Evolutionary conservation across 2,888 invertebrate genomes (phyloP), one percentile per base, ranked within the genome.

Genomic region (Stenodema calcarata): DNA sequence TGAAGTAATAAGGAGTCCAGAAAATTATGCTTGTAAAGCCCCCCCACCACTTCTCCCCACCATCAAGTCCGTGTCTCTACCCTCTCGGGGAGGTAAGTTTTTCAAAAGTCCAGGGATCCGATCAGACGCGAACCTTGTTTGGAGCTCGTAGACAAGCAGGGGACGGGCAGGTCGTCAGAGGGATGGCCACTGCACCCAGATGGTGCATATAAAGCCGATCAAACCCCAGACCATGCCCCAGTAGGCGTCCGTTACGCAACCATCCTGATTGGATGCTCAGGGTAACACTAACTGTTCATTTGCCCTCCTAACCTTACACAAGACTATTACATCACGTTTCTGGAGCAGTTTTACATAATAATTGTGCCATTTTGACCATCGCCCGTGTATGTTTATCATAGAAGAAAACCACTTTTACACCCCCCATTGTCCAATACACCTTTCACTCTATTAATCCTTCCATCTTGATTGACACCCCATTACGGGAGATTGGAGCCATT

Each of bases 231-330:
- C 73, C 73, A 41, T 41, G 73, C 73, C 41, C 41, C 30, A 75
- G 80, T 86, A 79, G 86, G 86, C 79, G 86, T 86, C 78, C 86
- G 62, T 18, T 69, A 12, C 23, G 30, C 78, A 79, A 86, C 70
- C 79, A 79, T 78, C 78, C 86, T 86, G 86, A 86, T 86, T 86
- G 86, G 86, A 75, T 75, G 73, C 30, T 41, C 73, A 75, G 41
- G 35, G 73, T 75, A 75, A 30, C 73, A 75, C 78, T 70, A 70
- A 44, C 78, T 79, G 44, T 79, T 86, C 78, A 86, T 81, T 81
- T 81, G 81, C 81, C 81, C 86, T 78, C 78, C 86, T 79, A 86
- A 86, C 86, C 86, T 86, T 86, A 86, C 79, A 79, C 86, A 86
- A 86, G 70, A 30, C 35, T 47, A 42, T 86, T 86, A 86, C 86